Evolutionary conservation across 1,140 invertebrate species (phyloP).

Genomic region (Drosophila tristis): DNA sequence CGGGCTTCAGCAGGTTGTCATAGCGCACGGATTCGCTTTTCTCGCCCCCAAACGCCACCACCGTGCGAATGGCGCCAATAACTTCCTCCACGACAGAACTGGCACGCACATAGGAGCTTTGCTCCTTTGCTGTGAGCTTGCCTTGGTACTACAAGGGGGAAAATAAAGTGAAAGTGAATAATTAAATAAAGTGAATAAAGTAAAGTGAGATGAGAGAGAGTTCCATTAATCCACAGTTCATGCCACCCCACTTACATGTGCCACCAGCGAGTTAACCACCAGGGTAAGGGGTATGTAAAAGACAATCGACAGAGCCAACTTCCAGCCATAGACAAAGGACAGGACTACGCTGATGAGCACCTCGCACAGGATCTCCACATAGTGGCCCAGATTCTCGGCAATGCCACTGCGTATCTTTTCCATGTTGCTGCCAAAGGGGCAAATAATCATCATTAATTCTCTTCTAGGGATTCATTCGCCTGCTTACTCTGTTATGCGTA

Average conservation of each 20-base stretch:
- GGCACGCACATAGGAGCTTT: conserved; percentile 90
- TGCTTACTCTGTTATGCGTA: conserved; percentile 92
- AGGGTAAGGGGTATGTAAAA: conserved; percentile 92
- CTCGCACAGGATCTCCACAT: conserved; percentile 88
- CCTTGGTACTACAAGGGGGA: conserved; percentile 88
- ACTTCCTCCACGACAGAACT: conserved; percentile 92
- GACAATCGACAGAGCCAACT: conserved; percentile 92
- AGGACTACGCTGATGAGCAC: conserved; percentile 89
- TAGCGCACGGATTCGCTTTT: conserved; percentile 89
- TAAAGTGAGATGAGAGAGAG: conserved; percentile 83
- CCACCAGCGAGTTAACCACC: conserved; percentile 87
- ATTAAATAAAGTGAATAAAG: no score
- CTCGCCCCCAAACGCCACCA: conserved; percentile 93
- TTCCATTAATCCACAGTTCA: conserved; percentile 85
- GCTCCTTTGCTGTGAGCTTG: conserved; percentile 87
- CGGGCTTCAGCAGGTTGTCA: conserved; percentile 84
- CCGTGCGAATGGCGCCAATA: conserved; percentile 90
- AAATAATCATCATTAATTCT: no score
- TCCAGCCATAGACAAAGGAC: conserved; percentile 91
- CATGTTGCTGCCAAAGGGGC: conserved; percentile 88
- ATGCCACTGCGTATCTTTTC: conserved; percentile 94
- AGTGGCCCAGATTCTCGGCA: conserved; percentile 93
- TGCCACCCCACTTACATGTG: conserved; percentile 85
- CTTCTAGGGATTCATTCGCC: background rate
- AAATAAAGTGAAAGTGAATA: conserved; percentile 69